A percentile compares a stretch with the other conserved stretches of the same genome.
These are phyloP conservation scores for Hemichromis elongatus DNA, from an alignment of 2,113 vertebrate genomes.

Conservation along the genomic window DNA sequence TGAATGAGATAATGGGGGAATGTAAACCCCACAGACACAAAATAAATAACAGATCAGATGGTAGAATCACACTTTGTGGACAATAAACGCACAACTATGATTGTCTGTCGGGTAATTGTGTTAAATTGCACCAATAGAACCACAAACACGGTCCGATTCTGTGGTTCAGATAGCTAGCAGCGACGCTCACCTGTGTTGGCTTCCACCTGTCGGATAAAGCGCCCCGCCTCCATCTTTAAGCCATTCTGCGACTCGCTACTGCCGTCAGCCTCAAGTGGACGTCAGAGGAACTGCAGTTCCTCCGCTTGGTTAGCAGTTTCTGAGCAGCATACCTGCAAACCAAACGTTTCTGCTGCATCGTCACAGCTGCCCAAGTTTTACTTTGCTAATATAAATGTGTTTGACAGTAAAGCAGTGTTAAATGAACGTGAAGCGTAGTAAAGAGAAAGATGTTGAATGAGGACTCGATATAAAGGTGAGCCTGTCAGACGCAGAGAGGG, in stretches of 20 bases:
- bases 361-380: neutral
- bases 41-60: neutral
- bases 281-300: neutral
- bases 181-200: neutral
- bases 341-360: neutral
- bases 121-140: too few species aligned
- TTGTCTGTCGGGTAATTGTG: too few species aligned
- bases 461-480: neutral
- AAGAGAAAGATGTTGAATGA: neutral
- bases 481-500: neutral
- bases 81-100: too few species aligned
- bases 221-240: neutral
- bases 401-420: neutral
- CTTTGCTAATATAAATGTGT: neutral
- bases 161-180: too few species aligned
- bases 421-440: neutral
- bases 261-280: neutral
- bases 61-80: neutral
- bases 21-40: neutral
- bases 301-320: neutral
- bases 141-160: too few species aligned
- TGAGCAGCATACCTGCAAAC: neutral
- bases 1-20: neutral
- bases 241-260: neutral
- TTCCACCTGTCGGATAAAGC: neutral